phyloP scores from a whole-genome alignment of 1,140 invertebrate species.

The Teleopsis dalmanni region DNA sequence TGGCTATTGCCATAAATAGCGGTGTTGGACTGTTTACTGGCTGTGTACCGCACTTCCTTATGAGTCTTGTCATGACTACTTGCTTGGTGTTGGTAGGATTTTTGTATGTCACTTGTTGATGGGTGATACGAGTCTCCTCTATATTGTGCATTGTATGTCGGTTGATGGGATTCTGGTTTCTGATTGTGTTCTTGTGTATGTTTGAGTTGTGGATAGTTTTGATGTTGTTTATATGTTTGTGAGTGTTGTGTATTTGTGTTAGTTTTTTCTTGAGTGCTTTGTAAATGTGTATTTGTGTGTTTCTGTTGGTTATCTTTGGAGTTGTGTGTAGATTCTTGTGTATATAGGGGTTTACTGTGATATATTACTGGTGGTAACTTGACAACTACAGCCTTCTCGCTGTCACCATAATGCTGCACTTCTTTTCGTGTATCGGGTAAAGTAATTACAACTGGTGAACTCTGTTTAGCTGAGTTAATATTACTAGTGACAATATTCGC shows the following conservation, averaged over 20 bases:
- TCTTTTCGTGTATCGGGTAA: neutral
- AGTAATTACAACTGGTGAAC: conserved; percentile 3
- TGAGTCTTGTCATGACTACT: neutral
- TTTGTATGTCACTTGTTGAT: conserved; percentile 1
- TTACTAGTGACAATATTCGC: no score
- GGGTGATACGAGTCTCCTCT: neutral
- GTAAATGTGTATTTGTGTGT: neutral
- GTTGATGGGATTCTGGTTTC: neutral
- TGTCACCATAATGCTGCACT: neutral
- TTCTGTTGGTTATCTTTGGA: neutral
- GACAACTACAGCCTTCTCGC: neutral
- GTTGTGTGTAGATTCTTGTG: neutral
- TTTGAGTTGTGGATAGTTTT: neutral
- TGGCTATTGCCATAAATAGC: neutral
- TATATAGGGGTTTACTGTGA: neutral
- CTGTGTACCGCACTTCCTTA: neutral
- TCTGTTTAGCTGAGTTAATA: no score
- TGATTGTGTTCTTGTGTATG: neutral
- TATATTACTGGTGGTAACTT: conserved; percentile 11
- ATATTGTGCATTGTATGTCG: neutral
- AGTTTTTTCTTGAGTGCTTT: neutral
- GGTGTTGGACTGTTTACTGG: neutral
- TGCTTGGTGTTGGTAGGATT: conserved; percentile 2
- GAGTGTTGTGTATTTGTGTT: neutral
- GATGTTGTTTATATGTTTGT: neutral